Conservation (phyloP, 1,140 invertebrate genomes). For the Cydia pomonella region DNA sequence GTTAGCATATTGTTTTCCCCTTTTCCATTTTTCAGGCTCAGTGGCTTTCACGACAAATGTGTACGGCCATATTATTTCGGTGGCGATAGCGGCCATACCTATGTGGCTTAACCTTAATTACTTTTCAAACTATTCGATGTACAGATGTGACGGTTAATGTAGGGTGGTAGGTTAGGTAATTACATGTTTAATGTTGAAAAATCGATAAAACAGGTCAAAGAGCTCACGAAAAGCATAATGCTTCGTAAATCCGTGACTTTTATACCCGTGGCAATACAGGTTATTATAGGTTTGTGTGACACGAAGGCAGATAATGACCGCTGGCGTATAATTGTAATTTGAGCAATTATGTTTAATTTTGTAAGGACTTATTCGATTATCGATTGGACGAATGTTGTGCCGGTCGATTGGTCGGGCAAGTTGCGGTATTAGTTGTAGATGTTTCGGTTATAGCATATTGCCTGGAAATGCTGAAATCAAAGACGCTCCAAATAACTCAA, state of each 20-base stretch:
- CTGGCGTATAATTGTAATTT: slow-evolving; percentile 15
- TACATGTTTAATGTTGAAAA: slow-evolving; percentile 49
- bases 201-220: slow-evolving; percentile 49
- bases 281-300: not conserved
- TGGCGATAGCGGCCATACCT: slow-evolving; percentile 47
- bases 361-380: slow-evolving; percentile 21
- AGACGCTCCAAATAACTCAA: slow-evolving; percentile 3
- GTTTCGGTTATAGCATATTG: slow-evolving; percentile 1
- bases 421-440: not conserved
- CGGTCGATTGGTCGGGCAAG: not conserved
- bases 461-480: not conserved
- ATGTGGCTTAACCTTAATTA: slow-evolving; percentile 49
- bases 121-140: slow-evolving; percentile 60
- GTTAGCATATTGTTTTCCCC: slow-evolving; percentile 55
- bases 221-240: slow-evolving; percentile 7
- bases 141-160: slow-evolving; percentile 43
- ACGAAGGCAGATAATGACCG: slow-evolving; percentile 6
- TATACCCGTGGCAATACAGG: not conserved
- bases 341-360: slow-evolving; percentile 31
- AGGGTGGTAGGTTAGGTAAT: slow-evolving; percentile 50
- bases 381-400: not conserved
- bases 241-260: not conserved
- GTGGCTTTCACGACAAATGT: slow-evolving; percentile 56
- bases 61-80: slow-evolving; percentile 47
- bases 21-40: slow-evolving; percentile 52